These are phyloP conservation scores for Esox niger DNA, from an alignment of 2,113 vertebrate genomes.

Conservation along the genomic window DNA sequence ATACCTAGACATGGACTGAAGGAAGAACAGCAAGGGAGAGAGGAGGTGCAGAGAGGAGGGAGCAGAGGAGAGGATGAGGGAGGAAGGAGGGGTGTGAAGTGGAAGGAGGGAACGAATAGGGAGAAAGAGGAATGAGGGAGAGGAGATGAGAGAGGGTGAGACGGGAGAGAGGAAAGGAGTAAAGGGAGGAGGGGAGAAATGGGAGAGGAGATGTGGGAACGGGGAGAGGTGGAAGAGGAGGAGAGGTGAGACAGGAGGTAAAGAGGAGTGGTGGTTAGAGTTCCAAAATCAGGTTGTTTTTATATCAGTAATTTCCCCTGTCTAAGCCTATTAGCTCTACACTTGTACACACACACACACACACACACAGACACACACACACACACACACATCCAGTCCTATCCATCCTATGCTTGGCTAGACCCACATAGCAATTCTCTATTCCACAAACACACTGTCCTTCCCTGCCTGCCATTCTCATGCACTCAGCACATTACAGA, in stretches of 20 bases:
- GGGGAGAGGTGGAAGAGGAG: background rate
- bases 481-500: slow-evolving; percentile 54
- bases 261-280: background rate
- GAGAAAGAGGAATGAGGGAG: slow-evolving; percentile 48
- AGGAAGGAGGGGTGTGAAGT: slow-evolving; percentile 4
- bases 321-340: slow-evolving; percentile 1
- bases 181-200: background rate
- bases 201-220: background rate
- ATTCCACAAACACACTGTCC: slow-evolving; percentile 42
- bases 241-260: background rate
- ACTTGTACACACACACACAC: background rate
- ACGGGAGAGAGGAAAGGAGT: background rate
- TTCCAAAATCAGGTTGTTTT: slow-evolving; percentile 51
- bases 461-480: slow-evolving; percentile 45
- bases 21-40: slow-evolving; percentile 20
- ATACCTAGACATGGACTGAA: too few species aligned
- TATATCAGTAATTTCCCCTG: slow-evolving; percentile 47
- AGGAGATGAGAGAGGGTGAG: slow-evolving; percentile 41
- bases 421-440: slow-evolving; percentile 22
- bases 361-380: too few species aligned
- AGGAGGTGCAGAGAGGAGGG: background rate
- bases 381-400: background rate
- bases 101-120: slow-evolving; percentile 19
- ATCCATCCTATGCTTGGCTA: slow-evolving; percentile 19
- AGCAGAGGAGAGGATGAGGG: slow-evolving; percentile 37